Percentiles rank a stretch among this genome's conserved stretches.
These are phyloP conservation scores for Probosciger aterrimus DNA, from an alignment of 2,113 vertebrate species.

Conservation along the genomic window DNA sequence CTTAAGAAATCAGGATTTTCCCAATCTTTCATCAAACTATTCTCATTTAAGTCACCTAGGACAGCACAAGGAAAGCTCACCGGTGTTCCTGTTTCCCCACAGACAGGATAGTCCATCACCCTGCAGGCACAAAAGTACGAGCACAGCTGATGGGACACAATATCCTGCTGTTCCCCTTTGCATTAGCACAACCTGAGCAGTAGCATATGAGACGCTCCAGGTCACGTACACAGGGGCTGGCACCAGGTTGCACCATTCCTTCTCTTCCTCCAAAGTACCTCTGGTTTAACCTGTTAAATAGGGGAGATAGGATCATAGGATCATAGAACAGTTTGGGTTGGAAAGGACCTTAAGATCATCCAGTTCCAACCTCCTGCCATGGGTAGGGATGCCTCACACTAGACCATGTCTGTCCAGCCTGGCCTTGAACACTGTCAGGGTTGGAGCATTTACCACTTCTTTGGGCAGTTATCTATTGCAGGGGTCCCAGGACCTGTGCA, in stretches of 20 bases:
- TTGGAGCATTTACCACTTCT: background rate
- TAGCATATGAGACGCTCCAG: background rate
- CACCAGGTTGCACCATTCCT: background rate
- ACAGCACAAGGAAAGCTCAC: background rate
- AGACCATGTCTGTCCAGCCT: background rate
- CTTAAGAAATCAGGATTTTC: background rate
- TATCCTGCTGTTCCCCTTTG: background rate
- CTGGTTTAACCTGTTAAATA: background rate
- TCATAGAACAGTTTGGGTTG: background rate
- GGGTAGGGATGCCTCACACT: background rate
- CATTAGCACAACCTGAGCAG: background rate
- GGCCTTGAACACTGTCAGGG: background rate
- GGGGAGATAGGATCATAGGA: background rate
- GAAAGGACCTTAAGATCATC: background rate
- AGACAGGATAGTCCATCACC: background rate
- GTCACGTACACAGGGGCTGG: background rate
- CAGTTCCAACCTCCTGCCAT: background rate
- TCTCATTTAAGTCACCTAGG: background rate
- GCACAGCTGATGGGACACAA: background rate
- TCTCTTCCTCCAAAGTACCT: background rate
- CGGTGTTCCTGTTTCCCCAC: accelerated
- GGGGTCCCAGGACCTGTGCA: background rate
- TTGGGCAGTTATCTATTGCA: background rate
- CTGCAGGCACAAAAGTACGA: background rate
- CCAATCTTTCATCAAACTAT: background rate